Evolutionary conservation across 2,797 vertebrate genomes (phyloP).

Genomic region (Ptychobarbus kaznakovi): DNA sequence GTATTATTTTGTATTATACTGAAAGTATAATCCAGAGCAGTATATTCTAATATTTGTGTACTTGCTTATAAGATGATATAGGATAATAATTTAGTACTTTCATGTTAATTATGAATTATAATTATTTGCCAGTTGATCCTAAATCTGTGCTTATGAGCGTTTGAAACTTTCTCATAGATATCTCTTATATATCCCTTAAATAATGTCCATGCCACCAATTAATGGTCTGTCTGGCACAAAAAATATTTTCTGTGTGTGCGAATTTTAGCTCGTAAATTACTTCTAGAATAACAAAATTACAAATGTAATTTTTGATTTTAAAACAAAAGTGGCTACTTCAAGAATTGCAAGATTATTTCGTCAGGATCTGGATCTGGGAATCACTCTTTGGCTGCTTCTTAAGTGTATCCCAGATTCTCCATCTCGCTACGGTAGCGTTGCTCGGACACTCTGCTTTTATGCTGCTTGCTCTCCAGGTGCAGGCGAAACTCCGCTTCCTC

Average conservation of each 20-base stretch:
- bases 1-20: background rate
- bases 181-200: constrained; percentile 6
- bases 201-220: background rate
- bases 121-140: constrained; percentile 28
- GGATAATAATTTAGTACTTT: constrained; percentile 9
- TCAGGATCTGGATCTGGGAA: background rate
- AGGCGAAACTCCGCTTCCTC: constrained; percentile 95
- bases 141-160: background rate
- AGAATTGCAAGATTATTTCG: constrained; percentile 14
- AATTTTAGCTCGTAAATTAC: background rate
- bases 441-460: constrained; percentile 97
- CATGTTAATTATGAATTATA: constrained; percentile 32
- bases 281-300: background rate
- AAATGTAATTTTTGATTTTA: background rate
- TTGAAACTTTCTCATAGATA: background rate
- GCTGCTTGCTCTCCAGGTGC: constrained; percentile 97
- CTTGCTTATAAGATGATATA: constrained; percentile 39
- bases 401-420: constrained; percentile 96
- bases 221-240: background rate
- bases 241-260: background rate
- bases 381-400: constrained; percentile 61
- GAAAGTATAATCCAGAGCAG: constrained; percentile 11
- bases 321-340: constrained; percentile 41
- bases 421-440: constrained; percentile 95
- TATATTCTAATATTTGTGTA: background rate